Evolutionary conservation across 2,888 invertebrate genomes (phyloP).

Genomic region (Heteromyza rotundicornis): DNA sequence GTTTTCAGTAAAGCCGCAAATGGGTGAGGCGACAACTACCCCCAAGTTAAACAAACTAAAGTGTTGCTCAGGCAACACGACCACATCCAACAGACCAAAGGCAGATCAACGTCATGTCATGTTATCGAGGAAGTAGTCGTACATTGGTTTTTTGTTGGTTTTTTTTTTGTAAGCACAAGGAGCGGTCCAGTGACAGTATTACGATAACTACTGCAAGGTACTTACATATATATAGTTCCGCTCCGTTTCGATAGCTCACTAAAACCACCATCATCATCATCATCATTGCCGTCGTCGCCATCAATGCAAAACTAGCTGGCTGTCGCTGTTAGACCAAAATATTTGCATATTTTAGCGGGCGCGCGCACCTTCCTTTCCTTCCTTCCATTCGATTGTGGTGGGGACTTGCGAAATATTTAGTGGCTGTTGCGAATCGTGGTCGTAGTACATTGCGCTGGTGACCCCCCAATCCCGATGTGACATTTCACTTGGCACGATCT

Average conservation of each 20-base stretch:
- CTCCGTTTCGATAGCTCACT: too few species aligned
- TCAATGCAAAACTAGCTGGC: background rate
- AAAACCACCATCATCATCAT: too few species aligned
- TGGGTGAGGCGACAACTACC: background rate
- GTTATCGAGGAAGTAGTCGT: background rate
- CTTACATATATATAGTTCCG: too few species aligned
- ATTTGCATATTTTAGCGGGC: slow-evolving; percentile 1
- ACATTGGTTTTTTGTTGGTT: background rate
- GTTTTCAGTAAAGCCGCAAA: background rate
- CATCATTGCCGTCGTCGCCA: too few species aligned
- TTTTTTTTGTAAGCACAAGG: too few species aligned
- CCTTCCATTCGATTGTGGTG: background rate
- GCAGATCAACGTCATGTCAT: background rate
- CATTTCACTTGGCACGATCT: slow-evolving; percentile 21
- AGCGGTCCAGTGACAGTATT: background rate
- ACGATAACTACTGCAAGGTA: too few species aligned
- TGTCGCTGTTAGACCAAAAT: background rate
- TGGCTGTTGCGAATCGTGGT: slow-evolving; percentile 15
- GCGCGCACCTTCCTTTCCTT: background rate
- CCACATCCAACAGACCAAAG: background rate
- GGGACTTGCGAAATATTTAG: slow-evolving; percentile 12
- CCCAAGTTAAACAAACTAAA: background rate
- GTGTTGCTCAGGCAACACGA: background rate
- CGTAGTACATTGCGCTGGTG: slow-evolving; percentile 23
- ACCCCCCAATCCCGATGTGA: slow-evolving; percentile 20